A percentile compares a stretch with the other conserved stretches of the same genome.
Evolutionary conservation across 2,888 invertebrate genomes (phyloP).

Genomic region (Caradrina clavipalpis): DNA sequence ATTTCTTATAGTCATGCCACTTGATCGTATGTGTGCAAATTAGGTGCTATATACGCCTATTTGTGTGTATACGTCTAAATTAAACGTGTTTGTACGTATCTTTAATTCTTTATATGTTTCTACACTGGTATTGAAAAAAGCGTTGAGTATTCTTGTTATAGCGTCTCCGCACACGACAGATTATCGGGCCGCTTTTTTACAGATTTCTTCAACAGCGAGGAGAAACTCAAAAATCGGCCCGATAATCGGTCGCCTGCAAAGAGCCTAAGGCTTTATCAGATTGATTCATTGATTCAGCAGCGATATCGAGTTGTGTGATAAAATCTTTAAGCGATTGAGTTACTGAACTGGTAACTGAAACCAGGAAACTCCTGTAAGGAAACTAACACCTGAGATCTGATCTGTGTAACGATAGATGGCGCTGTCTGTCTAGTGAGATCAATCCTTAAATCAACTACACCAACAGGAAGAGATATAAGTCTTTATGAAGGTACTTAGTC

Average conservation of each 20-base stretch:
- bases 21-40: conserved; percentile 46
- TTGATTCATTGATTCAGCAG: neutral
- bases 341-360: conserved; percentile 28
- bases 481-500: neutral
- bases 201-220: too few species aligned
- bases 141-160: too few species aligned
- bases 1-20: conserved; percentile 44
- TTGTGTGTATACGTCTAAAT: conserved; percentile 26
- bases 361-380: conserved; percentile 36
- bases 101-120: neutral
- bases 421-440: conserved; percentile 13
- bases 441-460: conserved; percentile 31
- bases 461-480: conserved; percentile 24
- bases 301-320: conserved; percentile 19
- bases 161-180: too few species aligned
- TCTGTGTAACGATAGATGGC: conserved; percentile 38
- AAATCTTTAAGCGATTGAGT: conserved; percentile 28
- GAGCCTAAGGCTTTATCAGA: neutral
- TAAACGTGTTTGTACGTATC: conserved; percentile 6
- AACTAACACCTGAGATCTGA: conserved; percentile 34
- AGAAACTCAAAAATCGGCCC: too few species aligned
- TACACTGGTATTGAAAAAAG: neutral
- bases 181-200: too few species aligned
- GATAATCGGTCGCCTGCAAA: too few species aligned
- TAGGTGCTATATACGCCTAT: conserved; percentile 16